Percentiles rank a stretch among this genome's conserved stretches.
phyloP scores from a whole-genome alignment of 2,797 vertebrate genomes.

The Pyrrhura leucotis region DNA sequence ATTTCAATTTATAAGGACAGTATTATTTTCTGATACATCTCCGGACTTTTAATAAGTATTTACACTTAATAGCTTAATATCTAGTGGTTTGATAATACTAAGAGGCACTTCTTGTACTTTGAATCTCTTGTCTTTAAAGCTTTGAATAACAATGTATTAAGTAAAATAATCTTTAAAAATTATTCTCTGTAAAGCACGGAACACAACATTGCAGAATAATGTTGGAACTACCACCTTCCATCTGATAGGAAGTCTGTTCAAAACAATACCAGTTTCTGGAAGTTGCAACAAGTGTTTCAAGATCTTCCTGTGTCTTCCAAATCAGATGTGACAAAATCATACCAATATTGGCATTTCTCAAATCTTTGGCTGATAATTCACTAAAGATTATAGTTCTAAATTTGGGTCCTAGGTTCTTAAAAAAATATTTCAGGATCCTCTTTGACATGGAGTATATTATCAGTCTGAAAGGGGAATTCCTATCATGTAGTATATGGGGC shows the following conservation, averaged over 20 bases:
- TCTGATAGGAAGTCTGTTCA: not conserved
- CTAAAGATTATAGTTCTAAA: not conserved
- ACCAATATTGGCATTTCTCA: not conserved
- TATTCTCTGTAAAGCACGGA: not conserved
- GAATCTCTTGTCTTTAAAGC: not conserved
- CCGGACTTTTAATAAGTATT: not conserved
- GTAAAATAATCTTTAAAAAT: not conserved
- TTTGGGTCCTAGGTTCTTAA: not conserved
- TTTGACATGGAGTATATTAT: not conserved
- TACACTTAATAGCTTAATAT: not conserved
- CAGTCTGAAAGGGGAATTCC: not conserved
- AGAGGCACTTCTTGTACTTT: not conserved
- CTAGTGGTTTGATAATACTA: not conserved
- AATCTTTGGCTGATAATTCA: not conserved
- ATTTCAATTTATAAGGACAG: not conserved
- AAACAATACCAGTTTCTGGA: not conserved
- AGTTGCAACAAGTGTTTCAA: not conserved
- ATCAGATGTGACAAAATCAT: not conserved
- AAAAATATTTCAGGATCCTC: not conserved
- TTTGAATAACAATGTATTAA: not conserved
- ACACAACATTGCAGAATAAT: not conserved
- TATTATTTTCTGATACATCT: not conserved
- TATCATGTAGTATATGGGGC: not conserved
- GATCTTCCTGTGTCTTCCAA: not conserved
- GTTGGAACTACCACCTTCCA: not conserved